Percentiles rank a stretch among this genome's conserved stretches.
Evolutionary conservation across 2,797 vertebrate species (phyloP).

Genomic region (Myotis daubentonii): DNA sequence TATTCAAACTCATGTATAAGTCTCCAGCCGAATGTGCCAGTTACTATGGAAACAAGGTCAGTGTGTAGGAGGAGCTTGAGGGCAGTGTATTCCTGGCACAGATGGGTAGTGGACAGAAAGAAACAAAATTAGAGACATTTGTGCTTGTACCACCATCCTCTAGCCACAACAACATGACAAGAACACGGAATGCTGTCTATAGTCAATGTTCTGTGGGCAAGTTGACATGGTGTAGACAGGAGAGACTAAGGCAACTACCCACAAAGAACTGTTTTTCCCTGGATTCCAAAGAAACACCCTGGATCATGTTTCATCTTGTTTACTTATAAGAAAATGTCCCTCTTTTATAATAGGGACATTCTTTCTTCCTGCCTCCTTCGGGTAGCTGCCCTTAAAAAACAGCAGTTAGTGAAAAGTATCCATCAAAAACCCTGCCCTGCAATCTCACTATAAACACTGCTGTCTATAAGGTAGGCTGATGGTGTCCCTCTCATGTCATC

Average conservation of each 20-base stretch:
- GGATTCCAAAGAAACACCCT: conserved; percentile 63
- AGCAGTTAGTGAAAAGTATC: conserved; percentile 44
- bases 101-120: conserved; percentile 48
- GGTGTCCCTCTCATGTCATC: background rate
- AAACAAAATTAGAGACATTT: conserved; percentile 56
- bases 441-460: conserved; percentile 21
- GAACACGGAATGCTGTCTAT: background rate
- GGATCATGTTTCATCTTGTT: conserved; percentile 72
- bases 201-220: background rate
- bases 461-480: background rate
- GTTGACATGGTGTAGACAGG: background rate
- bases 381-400: conserved; percentile 56
- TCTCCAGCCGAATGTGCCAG: conserved; percentile 50
- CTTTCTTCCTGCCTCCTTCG: conserved; percentile 25
- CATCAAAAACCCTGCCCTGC: background rate
- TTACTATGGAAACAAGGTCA: conserved; percentile 76
- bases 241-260: conserved; percentile 54
- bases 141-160: background rate
- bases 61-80: conserved; percentile 65
- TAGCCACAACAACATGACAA: conserved; percentile 3
- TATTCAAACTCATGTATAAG: conserved; percentile 60
- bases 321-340: conserved; percentile 67
- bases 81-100: conserved; percentile 60
- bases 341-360: conserved; percentile 70
- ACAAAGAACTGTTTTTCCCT: conserved; percentile 47